These are phyloP conservation scores for Penaeus japonicus DNA, from an alignment of 1,140 invertebrate genomes.

Conservation along the genomic window DNA sequence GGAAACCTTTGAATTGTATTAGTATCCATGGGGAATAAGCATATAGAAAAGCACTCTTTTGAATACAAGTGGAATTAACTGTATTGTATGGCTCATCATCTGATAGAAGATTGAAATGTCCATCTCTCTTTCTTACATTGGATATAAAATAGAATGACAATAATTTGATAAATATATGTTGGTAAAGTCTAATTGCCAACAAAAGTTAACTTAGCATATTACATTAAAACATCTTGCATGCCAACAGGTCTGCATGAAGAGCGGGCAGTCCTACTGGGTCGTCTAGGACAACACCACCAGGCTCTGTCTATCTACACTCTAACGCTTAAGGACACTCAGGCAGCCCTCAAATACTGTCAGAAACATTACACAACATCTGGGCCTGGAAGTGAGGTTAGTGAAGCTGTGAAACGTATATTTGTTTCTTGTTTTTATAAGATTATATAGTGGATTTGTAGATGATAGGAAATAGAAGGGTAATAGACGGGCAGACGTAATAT, in stretches of 20 bases:
- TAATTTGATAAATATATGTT: no score
- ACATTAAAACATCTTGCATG: background rate
- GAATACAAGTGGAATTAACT: no score
- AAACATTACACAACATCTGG: constrained; percentile 63
- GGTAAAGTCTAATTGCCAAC: background rate
- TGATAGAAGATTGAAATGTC: no score
- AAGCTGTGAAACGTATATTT: background rate
- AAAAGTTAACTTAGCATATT: background rate
- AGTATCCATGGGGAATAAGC: no score
- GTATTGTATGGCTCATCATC: no score
- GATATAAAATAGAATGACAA: no score
- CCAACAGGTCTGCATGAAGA: constrained; percentile 82
- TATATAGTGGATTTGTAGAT: background rate
- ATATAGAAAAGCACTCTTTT: no score
- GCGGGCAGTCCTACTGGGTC: constrained; percentile 88
- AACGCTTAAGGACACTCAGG: constrained; percentile 78
- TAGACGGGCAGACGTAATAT: no score
- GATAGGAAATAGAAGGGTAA: no score
- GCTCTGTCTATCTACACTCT: constrained; percentile 90
- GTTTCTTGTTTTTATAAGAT: background rate
- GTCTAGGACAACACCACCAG: constrained; percentile 87
- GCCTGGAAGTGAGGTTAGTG: constrained; percentile 53
- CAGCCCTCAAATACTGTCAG: constrained; percentile 88
- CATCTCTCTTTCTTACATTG: no score
- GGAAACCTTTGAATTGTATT: no score